Evolutionary conservation across 2,888 invertebrate genomes (phyloP).

Genomic region (Kuschelorhynchus macadamiae): DNA sequence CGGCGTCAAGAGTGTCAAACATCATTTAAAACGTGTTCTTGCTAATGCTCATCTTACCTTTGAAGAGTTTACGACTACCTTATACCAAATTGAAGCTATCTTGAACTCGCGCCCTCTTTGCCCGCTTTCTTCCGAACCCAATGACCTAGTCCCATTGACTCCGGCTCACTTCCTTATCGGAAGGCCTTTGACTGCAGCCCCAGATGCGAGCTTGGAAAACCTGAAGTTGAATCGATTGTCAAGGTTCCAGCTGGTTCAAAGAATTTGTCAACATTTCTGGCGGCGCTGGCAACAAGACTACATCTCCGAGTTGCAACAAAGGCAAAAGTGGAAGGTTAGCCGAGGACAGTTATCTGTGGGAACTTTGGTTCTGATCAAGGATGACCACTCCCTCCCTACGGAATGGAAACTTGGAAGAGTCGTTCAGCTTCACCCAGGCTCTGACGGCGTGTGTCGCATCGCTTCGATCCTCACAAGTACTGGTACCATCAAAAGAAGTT

Average conservation of each 20-base stretch:
- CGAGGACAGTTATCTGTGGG: neutral
- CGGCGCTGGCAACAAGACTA: constrained; percentile 7
- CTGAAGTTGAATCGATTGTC: neutral
- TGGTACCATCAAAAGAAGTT: neutral
- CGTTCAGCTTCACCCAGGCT: neutral
- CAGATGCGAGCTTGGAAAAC: constrained; percentile 6
- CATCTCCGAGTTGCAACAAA: constrained; percentile 3
- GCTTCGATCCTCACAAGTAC: neutral
- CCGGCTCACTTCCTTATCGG: constrained; percentile 29
- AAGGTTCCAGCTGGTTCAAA: neutral
- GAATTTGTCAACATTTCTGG: constrained; percentile 10
- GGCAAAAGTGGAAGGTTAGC: constrained; percentile 5
- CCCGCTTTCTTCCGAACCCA: constrained; percentile 11
- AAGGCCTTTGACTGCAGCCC: neutral
- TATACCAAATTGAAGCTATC: constrained; percentile 19
- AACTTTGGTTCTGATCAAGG: too few relatives aligned
- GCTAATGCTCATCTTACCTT: constrained; percentile 10
- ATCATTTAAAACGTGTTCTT: constrained; percentile 25
- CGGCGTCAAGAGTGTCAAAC: constrained; percentile 21
- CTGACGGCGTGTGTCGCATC: neutral
- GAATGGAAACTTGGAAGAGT: neutral
- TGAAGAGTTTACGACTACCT: constrained; percentile 23
- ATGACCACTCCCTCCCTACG: neutral
- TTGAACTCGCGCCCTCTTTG: constrained; percentile 18
- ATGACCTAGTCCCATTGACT: constrained; percentile 11